These are phyloP conservation scores for Diadegma fenestrale DNA, from an alignment of 2,888 invertebrate genomes.

Conservation along the genomic window DNA sequence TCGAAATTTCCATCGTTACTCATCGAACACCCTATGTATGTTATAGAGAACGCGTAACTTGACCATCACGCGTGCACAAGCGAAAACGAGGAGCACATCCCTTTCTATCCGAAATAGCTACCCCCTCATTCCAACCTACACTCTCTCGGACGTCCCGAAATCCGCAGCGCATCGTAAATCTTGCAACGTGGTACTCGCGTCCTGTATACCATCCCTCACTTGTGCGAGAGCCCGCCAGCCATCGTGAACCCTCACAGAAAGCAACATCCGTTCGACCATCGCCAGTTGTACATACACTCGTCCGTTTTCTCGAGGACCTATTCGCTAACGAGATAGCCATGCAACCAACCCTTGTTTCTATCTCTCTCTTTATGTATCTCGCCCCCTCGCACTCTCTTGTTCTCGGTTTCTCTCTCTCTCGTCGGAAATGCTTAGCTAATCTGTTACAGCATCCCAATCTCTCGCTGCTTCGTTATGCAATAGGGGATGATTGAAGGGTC, in stretches of 20 bases:
- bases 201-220: slow-evolving; percentile 59
- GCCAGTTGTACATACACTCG: slow-evolving; percentile 52
- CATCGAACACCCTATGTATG: neutral
- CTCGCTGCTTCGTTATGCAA: slow-evolving; percentile 59
- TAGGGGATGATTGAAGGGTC: slow-evolving; percentile 16
- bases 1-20: neutral
- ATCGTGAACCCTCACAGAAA: slow-evolving; percentile 48
- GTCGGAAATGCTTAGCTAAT: slow-evolving; percentile 24
- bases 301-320: slow-evolving; percentile 65
- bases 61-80: slow-evolving; percentile 45
- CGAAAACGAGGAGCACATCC: slow-evolving; percentile 52
- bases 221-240: slow-evolving; percentile 38
- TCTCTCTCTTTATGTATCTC: slow-evolving; percentile 1
- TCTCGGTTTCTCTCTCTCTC: slow-evolving; percentile 9
- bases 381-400: slow-evolving; percentile 6
- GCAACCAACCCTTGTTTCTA: slow-evolving; percentile 3
- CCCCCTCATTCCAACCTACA: slow-evolving; percentile 25
- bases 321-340: slow-evolving; percentile 61
- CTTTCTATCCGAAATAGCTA: slow-evolving; percentile 23
- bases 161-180: slow-evolving; percentile 76
- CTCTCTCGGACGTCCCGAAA: slow-evolving; percentile 68
- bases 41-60: slow-evolving; percentile 30
- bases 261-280: slow-evolving; percentile 56
- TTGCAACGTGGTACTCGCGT: slow-evolving; percentile 73
- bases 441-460: slow-evolving; percentile 26